Base-by-base conservation (phyloP, 1,140 invertebrate species). In the Pissodes strobi region DNA sequence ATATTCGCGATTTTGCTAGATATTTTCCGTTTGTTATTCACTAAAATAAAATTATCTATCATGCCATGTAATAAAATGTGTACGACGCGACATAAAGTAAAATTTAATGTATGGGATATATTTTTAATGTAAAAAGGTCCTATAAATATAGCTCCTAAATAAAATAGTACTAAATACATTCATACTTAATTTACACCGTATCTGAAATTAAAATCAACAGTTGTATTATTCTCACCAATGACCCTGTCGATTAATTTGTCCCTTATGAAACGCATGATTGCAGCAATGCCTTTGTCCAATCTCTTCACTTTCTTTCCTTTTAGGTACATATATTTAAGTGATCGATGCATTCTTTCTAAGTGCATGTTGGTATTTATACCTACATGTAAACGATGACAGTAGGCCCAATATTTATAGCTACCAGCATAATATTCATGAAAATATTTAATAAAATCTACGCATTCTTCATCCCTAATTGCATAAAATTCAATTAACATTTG, bases 311-410 rank as follows among this genome's bases (percentile, higher is more conserved):
- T 15, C 30, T 39, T 56, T 56, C 30, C 53, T 18, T 39, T 41
- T 12, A 61, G 18, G 30, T 52, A 61, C 19, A 51, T 37, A 37
- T 51, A 61, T 18, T 61, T 49, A 10, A 61, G n/a, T 15, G 46
- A 21, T 15, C 17, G 15, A 23, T 61, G 58, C 46, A 61, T 21
- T n/a, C 46, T 23, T 38, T 61, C 58, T 18, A 61, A 21, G 18
- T 61, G 41, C 41, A 45, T 59, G 15, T 59, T 59, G 9, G 41
- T 45, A 34, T 59, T 59, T 10, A 59, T 49, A 5, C 58, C 58
- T 10, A 18, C 15, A 18, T 61, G 19, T 13, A 61, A 21, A 15
- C 58, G 22, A 25, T 61, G 21, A 52, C 58, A 61, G 21, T 52
- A 52, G 4, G 58, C 58, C 56, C 56, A 59, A 23, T 27, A 59